These are phyloP conservation scores for Alexandromys fortis DNA, from an alignment of 2,113 vertebrate species.

Conservation along the genomic window DNA sequence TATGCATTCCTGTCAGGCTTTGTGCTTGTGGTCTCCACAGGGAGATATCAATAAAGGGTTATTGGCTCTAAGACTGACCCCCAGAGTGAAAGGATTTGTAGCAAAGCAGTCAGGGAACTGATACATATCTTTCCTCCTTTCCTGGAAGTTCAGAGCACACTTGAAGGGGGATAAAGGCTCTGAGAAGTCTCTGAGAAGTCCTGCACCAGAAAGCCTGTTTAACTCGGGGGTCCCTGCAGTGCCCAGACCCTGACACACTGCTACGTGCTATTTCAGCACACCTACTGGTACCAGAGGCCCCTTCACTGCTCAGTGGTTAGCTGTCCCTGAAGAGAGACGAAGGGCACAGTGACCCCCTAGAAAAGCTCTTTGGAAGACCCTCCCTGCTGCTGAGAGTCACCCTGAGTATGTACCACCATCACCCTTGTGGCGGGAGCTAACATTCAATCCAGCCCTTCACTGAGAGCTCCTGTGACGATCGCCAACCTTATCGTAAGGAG, in stretches of 20 bases:
- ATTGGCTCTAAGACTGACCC: not conserved
- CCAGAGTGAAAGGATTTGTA: rapidly evolving
- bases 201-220: not conserved
- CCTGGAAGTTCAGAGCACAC: not conserved
- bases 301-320: not conserved
- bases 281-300: not conserved
- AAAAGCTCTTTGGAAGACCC: not conserved
- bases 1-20: not conserved
- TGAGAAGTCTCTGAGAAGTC: not conserved
- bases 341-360: not conserved
- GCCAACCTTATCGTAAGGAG: rapidly evolving
- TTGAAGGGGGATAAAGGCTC: not conserved
- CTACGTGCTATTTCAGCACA: not conserved
- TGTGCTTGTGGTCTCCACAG: not conserved
- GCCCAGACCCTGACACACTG: not conserved
- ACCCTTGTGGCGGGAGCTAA: not conserved
- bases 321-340: not conserved
- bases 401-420: not conserved
- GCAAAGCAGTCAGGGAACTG: not conserved
- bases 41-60: not conserved
- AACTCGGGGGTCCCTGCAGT: not conserved
- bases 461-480: not conserved
- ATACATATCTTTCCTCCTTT: not conserved
- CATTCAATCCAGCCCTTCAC: not conserved
- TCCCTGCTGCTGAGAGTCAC: not conserved